phyloP scores from a whole-genome alignment of 2,888 invertebrate species.

The Eurois occulta region DNA sequence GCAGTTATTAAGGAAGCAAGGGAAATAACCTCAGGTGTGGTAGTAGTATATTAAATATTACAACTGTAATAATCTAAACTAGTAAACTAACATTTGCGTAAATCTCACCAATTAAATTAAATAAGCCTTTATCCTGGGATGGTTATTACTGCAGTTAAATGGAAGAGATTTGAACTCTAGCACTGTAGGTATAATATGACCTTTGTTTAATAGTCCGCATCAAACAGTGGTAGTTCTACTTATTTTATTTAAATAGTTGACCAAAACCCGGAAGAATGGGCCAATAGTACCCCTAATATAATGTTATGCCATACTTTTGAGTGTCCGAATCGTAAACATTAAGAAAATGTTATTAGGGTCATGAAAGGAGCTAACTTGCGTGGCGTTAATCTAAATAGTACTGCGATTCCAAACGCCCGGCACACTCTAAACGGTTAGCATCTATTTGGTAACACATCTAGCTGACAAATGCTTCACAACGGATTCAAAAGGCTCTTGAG shows the following conservation, averaged over 20 bases:
- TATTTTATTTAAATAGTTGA: neutral
- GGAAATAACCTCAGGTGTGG: neutral
- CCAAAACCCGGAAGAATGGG: neutral
- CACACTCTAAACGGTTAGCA: neutral
- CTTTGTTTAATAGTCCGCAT: constrained; percentile 1
- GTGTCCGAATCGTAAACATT: neutral
- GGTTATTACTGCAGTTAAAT: constrained; percentile 28
- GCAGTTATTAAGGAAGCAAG: neutral
- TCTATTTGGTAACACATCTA: neutral
- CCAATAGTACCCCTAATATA: neutral
- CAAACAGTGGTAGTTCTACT: neutral
- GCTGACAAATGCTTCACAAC: neutral
- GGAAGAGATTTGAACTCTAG: constrained; percentile 22
- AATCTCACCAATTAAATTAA: constrained; percentile 32
- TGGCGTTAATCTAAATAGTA: neutral
- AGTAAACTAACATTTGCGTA: constrained; percentile 21
- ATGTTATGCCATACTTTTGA: constrained; percentile 2
- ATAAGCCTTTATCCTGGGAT: constrained; percentile 16
- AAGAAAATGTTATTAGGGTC: neutral
- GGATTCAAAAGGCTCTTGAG: neutral
- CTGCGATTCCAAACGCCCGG: neutral
- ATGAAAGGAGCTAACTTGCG: neutral
- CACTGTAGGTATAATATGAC: neutral
- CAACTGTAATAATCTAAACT: constrained; percentile 7
- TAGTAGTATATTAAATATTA: constrained; percentile 27